phyloP scores from a whole-genome alignment of 2,888 invertebrate species.

The Pachycephus smyrnensis region DNA sequence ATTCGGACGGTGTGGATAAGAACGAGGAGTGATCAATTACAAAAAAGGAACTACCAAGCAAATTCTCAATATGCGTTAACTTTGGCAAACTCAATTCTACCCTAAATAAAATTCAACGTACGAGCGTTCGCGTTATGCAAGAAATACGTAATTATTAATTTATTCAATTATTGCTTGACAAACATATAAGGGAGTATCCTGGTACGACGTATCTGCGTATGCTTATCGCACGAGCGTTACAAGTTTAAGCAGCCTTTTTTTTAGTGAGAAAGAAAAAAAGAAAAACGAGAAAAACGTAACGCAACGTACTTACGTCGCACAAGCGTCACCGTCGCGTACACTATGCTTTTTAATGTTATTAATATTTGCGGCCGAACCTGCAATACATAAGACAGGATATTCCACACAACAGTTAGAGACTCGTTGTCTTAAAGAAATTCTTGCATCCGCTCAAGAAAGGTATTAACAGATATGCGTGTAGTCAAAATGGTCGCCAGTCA shows the following conservation, averaged over 20 bases:
- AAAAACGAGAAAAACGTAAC: slow-evolving; percentile 36
- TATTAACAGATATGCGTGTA: no score
- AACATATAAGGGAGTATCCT: background rate
- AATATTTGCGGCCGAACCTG: slow-evolving; percentile 65
- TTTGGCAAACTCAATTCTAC: background rate
- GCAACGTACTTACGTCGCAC: slow-evolving; percentile 63
- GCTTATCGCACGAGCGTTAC: background rate
- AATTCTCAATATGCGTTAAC: background rate
- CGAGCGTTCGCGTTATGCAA: background rate
- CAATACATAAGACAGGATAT: slow-evolving; percentile 61
- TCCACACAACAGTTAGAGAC: slow-evolving; percentile 39
- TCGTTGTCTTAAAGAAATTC: background rate
- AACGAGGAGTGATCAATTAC: background rate
- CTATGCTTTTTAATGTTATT: slow-evolving; percentile 57
- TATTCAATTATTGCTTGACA: background rate
- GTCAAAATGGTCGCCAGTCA: no score
- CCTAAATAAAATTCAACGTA: background rate
- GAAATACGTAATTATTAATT: background rate
- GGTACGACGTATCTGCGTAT: background rate
- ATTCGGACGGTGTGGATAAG: background rate
- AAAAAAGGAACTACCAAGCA: background rate
- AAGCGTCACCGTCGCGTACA: slow-evolving; percentile 58
- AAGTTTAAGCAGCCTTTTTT: background rate
- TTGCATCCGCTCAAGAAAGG: background rate
- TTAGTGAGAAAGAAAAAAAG: slow-evolving; percentile 22